Conservation (phyloP, 2,888 invertebrate species). For the Latrodectus hesperus region DNA sequence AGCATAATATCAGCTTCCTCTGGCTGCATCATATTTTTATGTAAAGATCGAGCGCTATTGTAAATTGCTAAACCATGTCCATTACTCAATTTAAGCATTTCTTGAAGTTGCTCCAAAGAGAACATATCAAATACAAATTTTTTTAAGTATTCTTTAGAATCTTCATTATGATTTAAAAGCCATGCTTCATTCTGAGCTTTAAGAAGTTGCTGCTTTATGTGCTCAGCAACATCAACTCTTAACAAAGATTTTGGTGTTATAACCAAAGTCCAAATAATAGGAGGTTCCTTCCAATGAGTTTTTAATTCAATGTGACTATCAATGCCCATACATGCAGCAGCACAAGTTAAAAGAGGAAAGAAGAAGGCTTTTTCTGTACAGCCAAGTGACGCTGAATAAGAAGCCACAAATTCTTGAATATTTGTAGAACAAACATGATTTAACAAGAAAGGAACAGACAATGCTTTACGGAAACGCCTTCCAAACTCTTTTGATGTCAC, state of each 20-base stretch:
- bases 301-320: slow-evolving; percentile 45
- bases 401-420: slow-evolving; percentile 51
- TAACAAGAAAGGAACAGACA: slow-evolving; percentile 59
- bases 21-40: slow-evolving; percentile 33
- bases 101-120: slow-evolving; percentile 42
- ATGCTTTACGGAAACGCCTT: slow-evolving; percentile 59
- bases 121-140: slow-evolving; percentile 62
- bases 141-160: slow-evolving; percentile 32
- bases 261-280: slow-evolving; percentile 63
- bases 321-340: slow-evolving; percentile 64
- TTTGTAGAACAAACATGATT: slow-evolving; percentile 61
- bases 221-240: slow-evolving; percentile 61
- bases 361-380: slow-evolving; percentile 62
- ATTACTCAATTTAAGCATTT: slow-evolving; percentile 52
- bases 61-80: slow-evolving; percentile 68
- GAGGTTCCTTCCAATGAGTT: slow-evolving; percentile 57
- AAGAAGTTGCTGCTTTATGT: slow-evolving; percentile 46
- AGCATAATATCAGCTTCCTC: slow-evolving; percentile 56
- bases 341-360: slow-evolving; percentile 65
- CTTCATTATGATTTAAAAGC: slow-evolving; percentile 24
- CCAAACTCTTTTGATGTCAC: slow-evolving; percentile 47
- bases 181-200: slow-evolving; percentile 42
- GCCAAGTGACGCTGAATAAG: slow-evolving; percentile 51
- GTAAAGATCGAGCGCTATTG: slow-evolving; percentile 50
- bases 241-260: slow-evolving; percentile 50